Percentiles rank a stretch among this genome's conserved stretches.
phyloP scores from a whole-genome alignment of 2,113 vertebrate genomes.

The Lontra canadensis region DNA sequence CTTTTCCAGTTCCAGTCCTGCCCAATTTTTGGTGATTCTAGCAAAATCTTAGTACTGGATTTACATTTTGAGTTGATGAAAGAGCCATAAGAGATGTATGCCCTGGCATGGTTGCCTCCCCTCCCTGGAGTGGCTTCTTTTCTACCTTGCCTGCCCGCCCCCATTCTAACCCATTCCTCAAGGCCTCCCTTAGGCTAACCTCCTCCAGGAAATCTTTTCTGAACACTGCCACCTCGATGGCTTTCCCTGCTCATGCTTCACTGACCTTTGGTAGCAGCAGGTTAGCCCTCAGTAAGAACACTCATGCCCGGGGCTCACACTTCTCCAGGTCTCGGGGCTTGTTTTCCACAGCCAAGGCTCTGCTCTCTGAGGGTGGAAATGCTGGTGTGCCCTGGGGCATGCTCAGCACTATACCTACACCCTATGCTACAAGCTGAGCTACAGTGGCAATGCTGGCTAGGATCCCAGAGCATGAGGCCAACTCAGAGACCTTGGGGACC shows the following conservation, averaged over 20 bases:
- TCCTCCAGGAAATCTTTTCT: background rate
- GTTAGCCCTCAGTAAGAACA: background rate
- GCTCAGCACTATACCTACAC: background rate
- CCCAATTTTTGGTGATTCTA: background rate
- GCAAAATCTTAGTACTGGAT: background rate
- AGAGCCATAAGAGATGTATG: background rate
- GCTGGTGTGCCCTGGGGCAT: no score
- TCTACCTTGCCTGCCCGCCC: background rate
- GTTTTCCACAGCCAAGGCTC: background rate
- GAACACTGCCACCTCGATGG: background rate
- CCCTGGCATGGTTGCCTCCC: background rate
- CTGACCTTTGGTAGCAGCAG: no score
- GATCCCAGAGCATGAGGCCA: background rate
- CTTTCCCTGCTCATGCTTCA: background rate
- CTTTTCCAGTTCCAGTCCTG: background rate
- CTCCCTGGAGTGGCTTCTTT: background rate
- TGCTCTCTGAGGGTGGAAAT: background rate
- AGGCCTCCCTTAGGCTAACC: background rate
- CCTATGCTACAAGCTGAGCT: background rate
- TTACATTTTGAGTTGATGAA: background rate
- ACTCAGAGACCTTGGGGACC: background rate
- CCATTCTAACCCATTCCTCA: background rate
- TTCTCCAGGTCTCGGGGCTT: background rate
- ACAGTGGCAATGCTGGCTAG: fast-evolving
- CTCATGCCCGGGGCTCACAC: background rate